Conservation (phyloP, 1,140 invertebrate species). For the Papilio dardanus region DNA sequence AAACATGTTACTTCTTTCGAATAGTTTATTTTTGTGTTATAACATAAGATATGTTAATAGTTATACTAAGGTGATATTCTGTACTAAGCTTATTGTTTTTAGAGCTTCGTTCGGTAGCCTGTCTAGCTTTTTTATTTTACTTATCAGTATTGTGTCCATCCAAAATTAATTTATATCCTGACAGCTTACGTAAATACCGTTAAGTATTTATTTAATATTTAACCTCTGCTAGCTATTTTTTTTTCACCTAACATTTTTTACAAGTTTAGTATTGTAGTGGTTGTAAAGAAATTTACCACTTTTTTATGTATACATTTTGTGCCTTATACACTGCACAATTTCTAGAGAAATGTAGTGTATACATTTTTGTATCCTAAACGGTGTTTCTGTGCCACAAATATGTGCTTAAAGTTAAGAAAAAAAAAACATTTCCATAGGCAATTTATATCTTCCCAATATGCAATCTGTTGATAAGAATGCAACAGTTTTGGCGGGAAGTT, state of each 20-base stretch:
- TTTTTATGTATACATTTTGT: constrained; percentile 52
- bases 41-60: constrained; percentile 62
- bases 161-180: constrained; percentile 33
- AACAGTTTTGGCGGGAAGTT: constrained; percentile 56
- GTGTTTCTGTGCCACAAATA: constrained; percentile 73
- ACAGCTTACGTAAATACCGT: constrained; percentile 31
- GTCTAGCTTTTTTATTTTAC: constrained; percentile 52
- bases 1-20: constrained; percentile 73
- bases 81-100: constrained; percentile 64
- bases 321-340: constrained; percentile 69
- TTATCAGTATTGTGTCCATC: constrained; percentile 63
- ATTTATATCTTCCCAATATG: constrained; percentile 41
- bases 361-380: constrained; percentile 54
- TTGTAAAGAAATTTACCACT: constrained; percentile 1
- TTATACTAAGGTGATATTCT: constrained; percentile 68
- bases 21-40: constrained; percentile 79
- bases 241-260: constrained; percentile 16
- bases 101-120: constrained; percentile 57
- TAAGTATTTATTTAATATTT: constrained; percentile 35
- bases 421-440: constrained; percentile 75
- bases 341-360: constrained; percentile 52
- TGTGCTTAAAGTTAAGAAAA: constrained; percentile 62
- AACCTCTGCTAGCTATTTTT: constrained; percentile 18
- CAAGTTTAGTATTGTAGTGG: constrained; percentile 25
- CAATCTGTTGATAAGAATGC: constrained; percentile 21